Percentiles rank a stretch among this genome's conserved stretches.
These are phyloP conservation scores for Rhinogobius similis DNA, from an alignment of 2,113 vertebrate genomes.

Conservation along the genomic window DNA sequence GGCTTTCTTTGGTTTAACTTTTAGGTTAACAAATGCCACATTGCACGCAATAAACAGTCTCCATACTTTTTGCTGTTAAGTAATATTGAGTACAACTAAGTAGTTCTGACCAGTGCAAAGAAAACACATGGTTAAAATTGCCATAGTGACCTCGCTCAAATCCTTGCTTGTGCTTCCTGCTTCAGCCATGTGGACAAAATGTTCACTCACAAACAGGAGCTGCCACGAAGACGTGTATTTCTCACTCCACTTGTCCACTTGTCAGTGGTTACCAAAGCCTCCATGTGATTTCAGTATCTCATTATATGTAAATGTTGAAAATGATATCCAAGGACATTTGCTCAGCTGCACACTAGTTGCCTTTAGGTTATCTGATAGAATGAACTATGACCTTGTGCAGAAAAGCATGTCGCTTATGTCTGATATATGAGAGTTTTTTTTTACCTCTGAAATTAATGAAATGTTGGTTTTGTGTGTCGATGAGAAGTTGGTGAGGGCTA, in stretches of 20 bases:
- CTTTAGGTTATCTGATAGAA: background rate
- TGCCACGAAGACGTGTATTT: background rate
- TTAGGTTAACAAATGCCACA: too few relatives aligned
- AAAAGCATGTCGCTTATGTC: too few relatives aligned
- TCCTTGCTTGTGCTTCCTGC: background rate
- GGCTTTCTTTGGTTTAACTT: too few relatives aligned
- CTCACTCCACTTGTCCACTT: background rate
- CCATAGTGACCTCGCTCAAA: background rate
- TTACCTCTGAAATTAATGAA: conserved; percentile 81
- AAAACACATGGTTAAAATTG: background rate
- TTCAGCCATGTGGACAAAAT: background rate
- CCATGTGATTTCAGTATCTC: background rate
- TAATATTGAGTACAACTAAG: background rate
- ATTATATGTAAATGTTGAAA: background rate
- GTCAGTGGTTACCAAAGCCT: background rate
- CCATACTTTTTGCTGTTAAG: too few relatives aligned
- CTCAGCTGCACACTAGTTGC: background rate
- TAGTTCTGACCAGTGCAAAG: background rate
- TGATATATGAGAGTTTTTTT: background rate
- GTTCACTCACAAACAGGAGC: background rate
- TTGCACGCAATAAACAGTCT: too few relatives aligned
- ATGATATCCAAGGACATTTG: background rate
- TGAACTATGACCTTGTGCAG: background rate
- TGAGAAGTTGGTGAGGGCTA: conserved; percentile 78
- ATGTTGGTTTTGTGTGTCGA: conserved; percentile 73